Conservation (phyloP, 2,888 invertebrate genomes). For the Atherix ibis region DNA sequence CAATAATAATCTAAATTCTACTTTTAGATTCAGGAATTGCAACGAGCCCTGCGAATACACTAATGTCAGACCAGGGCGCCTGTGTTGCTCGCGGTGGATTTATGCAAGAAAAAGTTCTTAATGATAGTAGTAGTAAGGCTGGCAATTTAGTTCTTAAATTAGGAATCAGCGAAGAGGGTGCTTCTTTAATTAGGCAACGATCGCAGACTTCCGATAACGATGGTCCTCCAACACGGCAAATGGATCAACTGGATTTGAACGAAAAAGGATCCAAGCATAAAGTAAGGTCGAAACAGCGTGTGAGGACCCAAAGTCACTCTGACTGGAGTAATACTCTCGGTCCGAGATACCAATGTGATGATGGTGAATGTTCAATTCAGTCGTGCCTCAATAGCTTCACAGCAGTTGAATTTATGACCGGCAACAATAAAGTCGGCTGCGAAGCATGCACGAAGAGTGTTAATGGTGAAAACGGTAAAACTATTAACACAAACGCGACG, state of each 20-base stretch:
- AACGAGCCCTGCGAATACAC: constrained; percentile 26
- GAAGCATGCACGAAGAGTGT: constrained; percentile 70
- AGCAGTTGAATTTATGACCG: constrained; percentile 74
- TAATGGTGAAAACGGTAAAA: constrained; percentile 51
- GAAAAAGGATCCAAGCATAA: constrained; percentile 14
- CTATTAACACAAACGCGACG: constrained; percentile 64
- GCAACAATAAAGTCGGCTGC: constrained; percentile 86
- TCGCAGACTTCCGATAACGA: constrained; percentile 13
- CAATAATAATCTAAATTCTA: constrained; percentile 4
- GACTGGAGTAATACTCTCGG: constrained; percentile 40
- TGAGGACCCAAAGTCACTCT: constrained; percentile 29
- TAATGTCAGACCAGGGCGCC: constrained; percentile 7
- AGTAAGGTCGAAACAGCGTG: constrained; percentile 20
- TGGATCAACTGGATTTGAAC: constrained; percentile 9
- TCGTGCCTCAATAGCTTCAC: constrained; percentile 90
- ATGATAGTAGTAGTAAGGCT: constrained; percentile 6
- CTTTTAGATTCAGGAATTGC: constrained; percentile 29
- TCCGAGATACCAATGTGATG: constrained; percentile 54
- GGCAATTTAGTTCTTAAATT: constrained; percentile 21
- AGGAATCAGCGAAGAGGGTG: constrained; percentile 27
- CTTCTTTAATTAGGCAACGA: constrained; percentile 22
- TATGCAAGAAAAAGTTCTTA: constrained; percentile 11
- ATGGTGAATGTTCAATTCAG: constrained; percentile 68
- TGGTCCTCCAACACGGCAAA: constrained; percentile 11
- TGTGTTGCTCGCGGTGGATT: constrained; percentile 6